These are phyloP conservation scores for Dromas ardeola DNA, from an alignment of 2,113 vertebrate species.

Conservation along the genomic window DNA sequence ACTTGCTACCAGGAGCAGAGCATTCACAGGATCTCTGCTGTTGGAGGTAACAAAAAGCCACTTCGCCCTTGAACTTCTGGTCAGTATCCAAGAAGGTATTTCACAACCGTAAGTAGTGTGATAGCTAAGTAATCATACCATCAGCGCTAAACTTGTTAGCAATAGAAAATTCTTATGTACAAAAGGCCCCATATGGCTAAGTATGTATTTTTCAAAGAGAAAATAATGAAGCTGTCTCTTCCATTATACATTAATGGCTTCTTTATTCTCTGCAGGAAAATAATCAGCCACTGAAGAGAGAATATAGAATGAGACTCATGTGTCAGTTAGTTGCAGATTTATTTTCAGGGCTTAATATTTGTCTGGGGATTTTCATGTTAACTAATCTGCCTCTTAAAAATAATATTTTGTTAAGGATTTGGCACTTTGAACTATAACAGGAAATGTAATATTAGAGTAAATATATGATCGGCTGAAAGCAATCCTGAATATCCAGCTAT, in stretches of 20 bases:
- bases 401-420: neutral
- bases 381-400: constrained; percentile 19
- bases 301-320: neutral
- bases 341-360: constrained; percentile 20
- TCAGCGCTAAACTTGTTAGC: neutral
- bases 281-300: neutral
- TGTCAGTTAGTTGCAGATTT: neutral
- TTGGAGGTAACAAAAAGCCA: neutral
- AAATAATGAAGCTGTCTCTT: constrained; percentile 42
- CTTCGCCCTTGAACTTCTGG: neutral
- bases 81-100: neutral
- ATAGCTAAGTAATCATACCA: neutral
- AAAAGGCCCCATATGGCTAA: constrained; percentile 8
- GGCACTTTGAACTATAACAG: neutral
- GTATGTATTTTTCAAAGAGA: constrained; percentile 7
- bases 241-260: constrained; percentile 21
- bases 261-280: constrained; percentile 48
- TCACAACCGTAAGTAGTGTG: neutral
- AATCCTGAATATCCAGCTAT: neutral
- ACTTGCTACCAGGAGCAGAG: neutral
- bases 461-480: neutral
- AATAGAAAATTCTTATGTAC: neutral
- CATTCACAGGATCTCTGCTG: neutral
- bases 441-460: neutral
- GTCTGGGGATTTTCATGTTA: neutral